phyloP scores from a whole-genome alignment of 1,140 invertebrate genomes.

The Bombus consobrinus region DNA sequence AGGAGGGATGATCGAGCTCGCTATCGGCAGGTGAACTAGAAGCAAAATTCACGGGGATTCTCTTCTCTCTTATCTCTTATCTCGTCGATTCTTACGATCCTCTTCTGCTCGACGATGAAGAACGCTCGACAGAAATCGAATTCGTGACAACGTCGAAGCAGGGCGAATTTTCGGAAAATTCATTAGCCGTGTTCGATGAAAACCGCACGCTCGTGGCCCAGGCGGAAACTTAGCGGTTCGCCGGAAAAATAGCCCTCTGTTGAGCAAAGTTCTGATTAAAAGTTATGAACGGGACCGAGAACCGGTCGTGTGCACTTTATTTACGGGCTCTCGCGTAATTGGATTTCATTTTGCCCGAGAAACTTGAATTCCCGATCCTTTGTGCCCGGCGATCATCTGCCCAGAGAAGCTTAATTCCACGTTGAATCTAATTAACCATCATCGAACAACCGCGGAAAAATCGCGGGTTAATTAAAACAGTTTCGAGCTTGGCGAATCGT shows the following conservation, averaged over 20 bases:
- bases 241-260: slow-evolving; percentile 39
- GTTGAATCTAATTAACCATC: slow-evolving; percentile 41
- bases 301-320: slow-evolving; percentile 38
- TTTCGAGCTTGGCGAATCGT: background rate
- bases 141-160: background rate
- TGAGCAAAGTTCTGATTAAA: slow-evolving; percentile 46
- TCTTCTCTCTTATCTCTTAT: too few species aligned
- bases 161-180: slow-evolving; percentile 33
- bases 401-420: background rate
- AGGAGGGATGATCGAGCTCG: slow-evolving; percentile 33
- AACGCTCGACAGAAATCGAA: background rate
- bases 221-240: slow-evolving; percentile 28
- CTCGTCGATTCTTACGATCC: background rate
- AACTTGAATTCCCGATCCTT: slow-evolving; percentile 41
- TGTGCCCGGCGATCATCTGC: slow-evolving; percentile 13
- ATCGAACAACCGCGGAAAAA: slow-evolving; percentile 23
- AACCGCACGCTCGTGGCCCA: background rate
- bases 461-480: slow-evolving; percentile 16
- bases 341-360: slow-evolving; percentile 30
- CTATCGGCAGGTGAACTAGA: background rate
- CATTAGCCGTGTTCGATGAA: slow-evolving; percentile 34
- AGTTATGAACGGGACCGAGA: slow-evolving; percentile 37
- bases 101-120: background rate
- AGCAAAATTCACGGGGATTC: background rate
- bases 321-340: slow-evolving; percentile 37